Evolutionary conservation across 1,140 invertebrate species (phyloP), one percentile per base, ranked within the genome.

Genomic region (Drosophila nigromelanica): DNA sequence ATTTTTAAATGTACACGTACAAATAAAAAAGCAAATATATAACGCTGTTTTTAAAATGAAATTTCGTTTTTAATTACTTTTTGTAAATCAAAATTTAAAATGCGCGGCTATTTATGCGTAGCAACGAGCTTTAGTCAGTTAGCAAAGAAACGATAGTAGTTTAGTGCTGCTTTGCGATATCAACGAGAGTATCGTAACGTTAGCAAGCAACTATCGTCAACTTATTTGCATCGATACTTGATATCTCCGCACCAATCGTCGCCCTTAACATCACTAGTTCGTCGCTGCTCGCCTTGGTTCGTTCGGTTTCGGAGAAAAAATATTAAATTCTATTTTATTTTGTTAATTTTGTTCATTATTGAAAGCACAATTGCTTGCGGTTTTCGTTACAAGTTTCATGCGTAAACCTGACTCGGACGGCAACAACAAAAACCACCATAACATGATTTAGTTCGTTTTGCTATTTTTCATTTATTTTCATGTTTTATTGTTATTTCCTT

Each of bases 281-380:
- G 58, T 70, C 67, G 59, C 59, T 40, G 67, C 50, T 62, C 59
- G 67, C 58, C 58, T 69, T 54, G 50, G 67, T 70, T 71, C 14
- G 62, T 59, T 67, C 68, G 61, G 69, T 72, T 72, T 67, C 62
- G 62, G 50, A 58, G 60, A 59, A 67, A 52, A 71, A 52, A 71
- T 45, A 63, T 72, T 72, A 18, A 47, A 72, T 72, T 72, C 55
- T 72, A 47, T 72, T 72, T 72, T 72, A 59, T 63, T 67, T 72
- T 33, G 69, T 72, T 72, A 39, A 72, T 67, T 72, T 72, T 52
- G 69, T 72, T 72, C 69, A 62, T 72, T 71, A 71, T 45, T 30
- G 54, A 59, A 51, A 52, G 45, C 43, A 59, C 43, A 21, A 51
- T 39, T 64, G 52, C 47, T 67, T 59, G 47, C 47, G 30, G 45